These are phyloP conservation scores for Trichonephila clavata DNA, from an alignment of 1,140 invertebrate species.

Conservation along the genomic window DNA sequence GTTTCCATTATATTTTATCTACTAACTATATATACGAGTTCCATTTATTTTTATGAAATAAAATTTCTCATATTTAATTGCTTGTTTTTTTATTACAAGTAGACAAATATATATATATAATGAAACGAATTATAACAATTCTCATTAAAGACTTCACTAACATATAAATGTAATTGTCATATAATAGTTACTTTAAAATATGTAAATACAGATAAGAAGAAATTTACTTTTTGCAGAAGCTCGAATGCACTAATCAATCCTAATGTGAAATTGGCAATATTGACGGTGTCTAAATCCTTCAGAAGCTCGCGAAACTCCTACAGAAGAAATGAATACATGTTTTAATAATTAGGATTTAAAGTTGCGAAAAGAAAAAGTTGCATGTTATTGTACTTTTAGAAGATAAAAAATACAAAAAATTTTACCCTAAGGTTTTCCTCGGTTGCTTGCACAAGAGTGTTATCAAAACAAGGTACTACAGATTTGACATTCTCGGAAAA, in stretches of 20 bases:
- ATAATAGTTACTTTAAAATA: too few relatives aligned
- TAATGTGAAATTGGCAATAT: conserved; percentile 96
- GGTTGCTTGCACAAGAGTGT: conserved; percentile 90
- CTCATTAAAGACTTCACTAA: too few relatives aligned
- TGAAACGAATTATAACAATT: too few relatives aligned
- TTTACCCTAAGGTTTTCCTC: conserved; percentile 91
- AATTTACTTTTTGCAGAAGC: conserved; percentile 87
- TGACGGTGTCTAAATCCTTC: conserved; percentile 88
- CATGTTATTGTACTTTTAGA: background rate
- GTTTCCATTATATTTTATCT: too few relatives aligned
- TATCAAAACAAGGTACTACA: conserved; percentile 90
- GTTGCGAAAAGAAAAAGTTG: background rate
- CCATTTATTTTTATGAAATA: too few relatives aligned
- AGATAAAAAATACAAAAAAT: background rate
- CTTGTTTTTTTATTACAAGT: too few relatives aligned
- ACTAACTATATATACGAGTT: too few relatives aligned
- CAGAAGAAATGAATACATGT: conserved; percentile 33
- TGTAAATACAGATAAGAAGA: too few relatives aligned
- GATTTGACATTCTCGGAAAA: conserved; percentile 79
- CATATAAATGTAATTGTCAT: too few relatives aligned
- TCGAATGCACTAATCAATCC: conserved; percentile 95
- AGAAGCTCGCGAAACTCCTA: conserved; percentile 89
- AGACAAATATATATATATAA: too few relatives aligned
- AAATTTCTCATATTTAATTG: too few relatives aligned
- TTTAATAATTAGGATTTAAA: background rate